Base-by-base conservation (phyloP, 2,888 invertebrate species). In the Melinopterus prodromus region DNA sequence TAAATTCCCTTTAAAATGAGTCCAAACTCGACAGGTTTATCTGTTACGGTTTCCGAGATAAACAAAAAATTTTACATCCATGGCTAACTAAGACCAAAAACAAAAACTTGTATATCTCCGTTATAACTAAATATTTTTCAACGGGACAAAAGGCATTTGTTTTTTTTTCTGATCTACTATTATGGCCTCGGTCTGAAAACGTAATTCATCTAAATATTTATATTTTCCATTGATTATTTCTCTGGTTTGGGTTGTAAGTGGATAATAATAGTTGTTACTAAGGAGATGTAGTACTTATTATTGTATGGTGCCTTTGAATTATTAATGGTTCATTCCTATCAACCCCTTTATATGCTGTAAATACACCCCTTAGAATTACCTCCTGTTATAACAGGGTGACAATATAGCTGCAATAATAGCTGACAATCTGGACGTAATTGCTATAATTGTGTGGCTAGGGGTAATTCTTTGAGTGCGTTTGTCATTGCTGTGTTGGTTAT, bases 241-340 rank as follows among this genome's bases (percentile, higher is more conserved):
- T 4, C 53, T 53, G 2, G 53, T 53, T 53, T 53, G 53, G 2
- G 5, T 53, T 53, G 53, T 53, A 53, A 53, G 1, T 12, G 53
- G 53, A 53, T 53, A 53, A 53, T 53, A 53, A 53, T 53, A 53
- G 53, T 53, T 53, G 53, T 53, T 53, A 53, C 53, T 53, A 53
- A 53, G 53, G 53, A 12, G 3, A 12, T 4, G 53, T 53, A 6
- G 53, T 9, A 53, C 9, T 53, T 53, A 53, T 53, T 53, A 53
- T 53, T 53, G 53, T 53, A 53, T 53, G 53, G 5, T 12, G 53
- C 53, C 3, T 12, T 53, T 53, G 1, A 12, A 53, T 53, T 53
- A 53, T 7, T 53, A 53, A 53, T 53, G 53, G 5, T 53, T 53
- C 53, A 53, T 53, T 9, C 53, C 9, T 53, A 9, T 53, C 53